Evolutionary conservation across 2,797 vertebrate species (phyloP).

Genomic region (Coracias cyanogaster): DNA sequence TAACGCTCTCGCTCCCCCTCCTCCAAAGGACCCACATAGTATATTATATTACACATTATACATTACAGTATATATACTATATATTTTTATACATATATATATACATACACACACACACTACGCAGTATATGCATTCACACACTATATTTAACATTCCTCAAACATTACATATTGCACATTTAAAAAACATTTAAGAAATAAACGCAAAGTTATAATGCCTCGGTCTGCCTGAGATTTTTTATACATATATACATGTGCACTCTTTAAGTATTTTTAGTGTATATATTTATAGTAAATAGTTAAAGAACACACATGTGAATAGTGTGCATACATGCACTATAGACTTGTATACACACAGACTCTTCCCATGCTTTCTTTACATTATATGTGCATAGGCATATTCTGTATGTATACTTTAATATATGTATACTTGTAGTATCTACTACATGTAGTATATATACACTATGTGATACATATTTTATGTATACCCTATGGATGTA

Average conservation of each 20-base stretch:
- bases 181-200: constrained; percentile 43
- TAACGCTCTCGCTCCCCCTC: background rate
- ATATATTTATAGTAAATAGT: too few species aligned
- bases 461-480: too few species aligned
- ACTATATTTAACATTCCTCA: background rate
- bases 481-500: too few species aligned
- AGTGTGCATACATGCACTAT: too few species aligned
- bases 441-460: too few species aligned
- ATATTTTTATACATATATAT: too few species aligned
- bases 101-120: too few species aligned
- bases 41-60: background rate
- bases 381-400: background rate
- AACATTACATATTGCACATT: background rate
- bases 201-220: constrained; percentile 62
- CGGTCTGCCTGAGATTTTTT: constrained; percentile 43
- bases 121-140: background rate
- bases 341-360: too few species aligned
- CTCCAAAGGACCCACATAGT: background rate
- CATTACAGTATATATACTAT: background rate
- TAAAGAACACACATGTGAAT: too few species aligned
- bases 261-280: too few species aligned
- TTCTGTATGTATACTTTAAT: background rate
- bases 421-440: background rate
- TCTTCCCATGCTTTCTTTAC: background rate
- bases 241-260: too few species aligned